A percentile compares a stretch with the other conserved stretches of the same genome.
phyloP scores from a whole-genome alignment of 2,797 vertebrate species.

The Sus cebifrons region DNA sequence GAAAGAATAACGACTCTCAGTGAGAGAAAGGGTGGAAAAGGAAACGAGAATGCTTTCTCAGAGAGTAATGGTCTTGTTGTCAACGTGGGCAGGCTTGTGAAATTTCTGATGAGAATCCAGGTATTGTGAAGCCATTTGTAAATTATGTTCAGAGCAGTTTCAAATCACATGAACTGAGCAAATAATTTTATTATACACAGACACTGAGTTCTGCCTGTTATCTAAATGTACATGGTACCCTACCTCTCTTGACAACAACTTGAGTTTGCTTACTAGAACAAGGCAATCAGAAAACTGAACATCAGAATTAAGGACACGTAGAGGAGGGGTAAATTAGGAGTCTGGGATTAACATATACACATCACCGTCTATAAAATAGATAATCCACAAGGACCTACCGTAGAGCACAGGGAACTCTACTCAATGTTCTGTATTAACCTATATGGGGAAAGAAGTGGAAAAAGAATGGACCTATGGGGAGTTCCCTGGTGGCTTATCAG shows the following conservation, averaged over 20 bases:
- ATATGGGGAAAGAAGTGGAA: no score
- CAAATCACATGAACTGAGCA: neutral
- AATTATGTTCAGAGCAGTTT: slow-evolving; percentile 47
- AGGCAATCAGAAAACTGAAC: slow-evolving; percentile 59
- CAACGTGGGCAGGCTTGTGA: neutral
- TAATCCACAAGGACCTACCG: no score
- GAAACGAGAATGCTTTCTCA: slow-evolving; percentile 26
- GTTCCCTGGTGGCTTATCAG: no score
- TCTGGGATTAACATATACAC: no score
- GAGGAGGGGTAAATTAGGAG: no score
- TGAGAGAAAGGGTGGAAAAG: slow-evolving; percentile 42
- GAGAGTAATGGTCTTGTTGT: neutral
- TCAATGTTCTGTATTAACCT: no score
- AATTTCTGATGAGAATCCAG: neutral
- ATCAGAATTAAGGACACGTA: slow-evolving; percentile 57
- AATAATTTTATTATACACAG: neutral
- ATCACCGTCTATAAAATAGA: no score
- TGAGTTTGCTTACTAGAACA: slow-evolving; percentile 7
- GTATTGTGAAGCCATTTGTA: slow-evolving; percentile 25
- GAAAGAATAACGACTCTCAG: slow-evolving; percentile 46
- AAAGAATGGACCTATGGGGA: no score
- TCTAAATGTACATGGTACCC: neutral
- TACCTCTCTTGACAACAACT: neutral
- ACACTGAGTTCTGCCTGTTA: neutral
- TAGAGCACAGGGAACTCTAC: no score